These are phyloP conservation scores for Xiphydria camelus DNA, from an alignment of 2,888 invertebrate species.

Conservation along the genomic window DNA sequence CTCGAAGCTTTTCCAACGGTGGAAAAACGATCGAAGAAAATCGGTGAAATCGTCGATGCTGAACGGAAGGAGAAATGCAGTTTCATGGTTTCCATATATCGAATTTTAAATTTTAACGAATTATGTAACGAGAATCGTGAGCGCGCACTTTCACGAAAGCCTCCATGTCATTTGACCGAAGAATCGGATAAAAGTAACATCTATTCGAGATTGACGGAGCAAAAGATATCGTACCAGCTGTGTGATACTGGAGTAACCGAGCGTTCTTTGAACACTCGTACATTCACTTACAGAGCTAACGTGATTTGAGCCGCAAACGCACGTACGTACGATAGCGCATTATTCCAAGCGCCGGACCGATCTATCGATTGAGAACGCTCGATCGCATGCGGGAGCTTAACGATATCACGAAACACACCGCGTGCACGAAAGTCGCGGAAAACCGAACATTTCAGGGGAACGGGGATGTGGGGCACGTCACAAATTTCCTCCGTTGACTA, in stretches of 20 bases:
- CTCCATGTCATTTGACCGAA: slow-evolving; percentile 3
- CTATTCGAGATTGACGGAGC: neutral
- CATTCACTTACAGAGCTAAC: slow-evolving; percentile 44
- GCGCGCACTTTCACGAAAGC: slow-evolving; percentile 13
- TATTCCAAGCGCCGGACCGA: slow-evolving; percentile 26
- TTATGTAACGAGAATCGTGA: slow-evolving; percentile 32
- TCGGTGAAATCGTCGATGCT: neutral
- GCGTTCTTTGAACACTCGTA: slow-evolving; percentile 24
- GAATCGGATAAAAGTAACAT: neutral
- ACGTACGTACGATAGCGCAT: slow-evolving; percentile 36
- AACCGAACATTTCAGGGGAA: slow-evolving; percentile 24
- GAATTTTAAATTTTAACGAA: slow-evolving; percentile 15
- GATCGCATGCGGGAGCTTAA: neutral
- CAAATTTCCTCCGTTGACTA: slow-evolving; percentile 34
- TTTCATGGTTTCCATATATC: slow-evolving; percentile 6
- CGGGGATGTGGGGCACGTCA: slow-evolving; percentile 47
- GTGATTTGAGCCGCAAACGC: slow-evolving; percentile 34
- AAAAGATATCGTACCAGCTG: slow-evolving; percentile 33
- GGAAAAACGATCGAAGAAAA: slow-evolving; percentile 1
- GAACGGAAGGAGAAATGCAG: slow-evolving; percentile 1
- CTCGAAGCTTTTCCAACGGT: slow-evolving; percentile 4
- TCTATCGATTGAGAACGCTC: neutral
- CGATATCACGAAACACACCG: neutral
- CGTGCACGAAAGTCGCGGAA: slow-evolving; percentile 10
- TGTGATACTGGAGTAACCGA: slow-evolving; percentile 23